phyloP scores from a whole-genome alignment of 2,888 invertebrate genomes.

The Xestobium rufovillosum region DNA sequence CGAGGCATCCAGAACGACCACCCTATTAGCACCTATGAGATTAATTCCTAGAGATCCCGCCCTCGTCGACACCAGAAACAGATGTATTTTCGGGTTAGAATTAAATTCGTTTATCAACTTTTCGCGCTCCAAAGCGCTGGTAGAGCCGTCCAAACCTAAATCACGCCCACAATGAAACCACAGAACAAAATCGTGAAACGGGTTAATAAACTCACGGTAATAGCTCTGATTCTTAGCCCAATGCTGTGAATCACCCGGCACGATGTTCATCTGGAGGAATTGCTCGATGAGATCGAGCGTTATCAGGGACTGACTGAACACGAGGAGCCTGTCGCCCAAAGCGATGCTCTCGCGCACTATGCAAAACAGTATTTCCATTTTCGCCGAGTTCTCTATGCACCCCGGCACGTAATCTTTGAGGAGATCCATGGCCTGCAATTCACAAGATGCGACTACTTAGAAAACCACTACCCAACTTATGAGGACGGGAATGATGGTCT shows the following conservation, averaged over 20 bases:
- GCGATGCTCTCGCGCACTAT: constrained; percentile 83
- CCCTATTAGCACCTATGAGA: constrained; percentile 93
- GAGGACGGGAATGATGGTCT: no score
- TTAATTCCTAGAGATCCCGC: constrained; percentile 97
- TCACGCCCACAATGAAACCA: constrained; percentile 20
- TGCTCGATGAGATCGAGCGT: constrained; percentile 94
- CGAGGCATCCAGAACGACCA: constrained; percentile 95
- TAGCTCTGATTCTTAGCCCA: constrained; percentile 87
- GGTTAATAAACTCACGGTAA: constrained; percentile 63
- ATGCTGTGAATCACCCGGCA: constrained; percentile 60
- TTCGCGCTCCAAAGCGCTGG: constrained; percentile 88
- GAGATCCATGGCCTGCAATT: constrained; percentile 64
- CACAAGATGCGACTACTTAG: constrained; percentile 2
- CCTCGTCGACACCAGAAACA: constrained; percentile 93
- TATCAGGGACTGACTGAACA: constrained; percentile 94
- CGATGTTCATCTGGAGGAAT: constrained; percentile 68
- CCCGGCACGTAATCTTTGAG: constrained; percentile 82
- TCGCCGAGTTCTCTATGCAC: constrained; percentile 86
- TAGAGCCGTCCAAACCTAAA: constrained; percentile 88
- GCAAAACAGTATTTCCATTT: constrained; percentile 89
- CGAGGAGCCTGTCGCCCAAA: constrained; percentile 81
- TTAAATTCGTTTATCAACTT: constrained; percentile 96
- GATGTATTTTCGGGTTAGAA: constrained; percentile 71
- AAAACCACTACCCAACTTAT: no score
- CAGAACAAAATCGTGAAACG: constrained; percentile 8